Evolutionary conservation across 2,888 invertebrate genomes (phyloP), one percentile per base, ranked within the genome.

Genomic region (Zeuzera pyrina): DNA sequence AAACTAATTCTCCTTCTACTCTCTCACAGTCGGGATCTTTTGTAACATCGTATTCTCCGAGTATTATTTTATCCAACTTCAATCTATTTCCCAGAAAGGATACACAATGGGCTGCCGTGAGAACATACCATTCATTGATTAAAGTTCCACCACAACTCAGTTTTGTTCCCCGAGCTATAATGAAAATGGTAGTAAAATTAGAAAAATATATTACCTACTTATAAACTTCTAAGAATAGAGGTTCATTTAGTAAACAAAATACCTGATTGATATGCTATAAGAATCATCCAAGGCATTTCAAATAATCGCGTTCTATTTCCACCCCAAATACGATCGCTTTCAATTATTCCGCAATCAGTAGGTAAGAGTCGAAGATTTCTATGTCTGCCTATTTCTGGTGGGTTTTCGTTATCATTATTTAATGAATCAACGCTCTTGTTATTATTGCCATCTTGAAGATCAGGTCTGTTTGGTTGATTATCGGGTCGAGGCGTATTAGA

Each of bases 231-330:
- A 21, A 10, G 21, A 3, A 21, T 5, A 21, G 8, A 21, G 21
- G 21, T 21, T n/a, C 10, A 21, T 21, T 21, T n/a, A 21, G 21
- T 21, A 21, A 8, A 10, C 10, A n/a, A n/a, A n/a, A 45, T 49
- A 81, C 83, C 49, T 33, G 73, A 63, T 29, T 74, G 57, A 43
- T 91, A 92, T 1, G 86, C 85, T n/a, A 92, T 56, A 1, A 91
- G 68, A 0, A 88, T 90, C 90, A 92, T 89, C 91, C 91, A 92
- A 0, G 92, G 92, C 65, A 87, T 90, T 45, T 91, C 89, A 23
- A 83, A 86, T 3, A 91, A 56, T 0, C 61, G 62, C 0, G 91
- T 88, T 35, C 78, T 68, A 26, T 87, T 81, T 0, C 91, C 92
- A 2, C 86, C 85, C 13, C 86, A 69, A 28, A 92, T 86, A 46